phyloP scores from a whole-genome alignment of 2,797 vertebrate species.

The Gallinago solitaria region DNA sequence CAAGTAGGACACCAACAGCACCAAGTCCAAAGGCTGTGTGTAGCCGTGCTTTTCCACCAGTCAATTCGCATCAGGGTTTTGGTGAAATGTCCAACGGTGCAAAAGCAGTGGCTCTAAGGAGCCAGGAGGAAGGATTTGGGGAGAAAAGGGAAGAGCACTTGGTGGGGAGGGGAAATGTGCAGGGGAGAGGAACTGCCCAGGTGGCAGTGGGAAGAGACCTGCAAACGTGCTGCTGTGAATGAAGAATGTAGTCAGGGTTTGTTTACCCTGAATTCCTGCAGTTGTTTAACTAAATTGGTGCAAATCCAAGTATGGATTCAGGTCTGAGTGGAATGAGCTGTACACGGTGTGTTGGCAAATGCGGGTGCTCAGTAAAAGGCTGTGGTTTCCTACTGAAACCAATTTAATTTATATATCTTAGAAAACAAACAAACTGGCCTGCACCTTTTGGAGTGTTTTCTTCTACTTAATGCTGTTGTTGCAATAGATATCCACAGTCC shows the following conservation, averaged over 20 bases:
- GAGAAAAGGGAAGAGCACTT: neutral
- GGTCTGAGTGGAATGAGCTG: neutral
- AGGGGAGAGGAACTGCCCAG: neutral
- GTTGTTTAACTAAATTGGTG: neutral
- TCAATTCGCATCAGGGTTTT: neutral
- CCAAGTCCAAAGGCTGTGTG: neutral
- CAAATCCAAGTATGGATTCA: neutral
- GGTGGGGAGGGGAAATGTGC: too few relatives aligned
- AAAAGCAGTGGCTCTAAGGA: neutral
- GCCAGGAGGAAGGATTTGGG: fast-evolving
- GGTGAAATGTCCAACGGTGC: neutral
- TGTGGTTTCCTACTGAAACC: conserved; percentile 4
- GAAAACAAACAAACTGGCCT: neutral
- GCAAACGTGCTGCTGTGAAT: neutral
- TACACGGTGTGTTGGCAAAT: neutral
- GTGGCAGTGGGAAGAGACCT: neutral
- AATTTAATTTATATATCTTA: neutral
- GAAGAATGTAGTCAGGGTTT: neutral
- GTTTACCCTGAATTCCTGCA: neutral
- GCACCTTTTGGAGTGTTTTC: neutral
- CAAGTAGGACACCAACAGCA: neutral
- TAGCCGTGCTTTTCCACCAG: neutral
- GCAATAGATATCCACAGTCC: neutral
- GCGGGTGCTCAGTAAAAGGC: neutral
- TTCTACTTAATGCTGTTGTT: neutral